Conservation (phyloP, 2,797 vertebrate species). For the Agapornis canus region DNA sequence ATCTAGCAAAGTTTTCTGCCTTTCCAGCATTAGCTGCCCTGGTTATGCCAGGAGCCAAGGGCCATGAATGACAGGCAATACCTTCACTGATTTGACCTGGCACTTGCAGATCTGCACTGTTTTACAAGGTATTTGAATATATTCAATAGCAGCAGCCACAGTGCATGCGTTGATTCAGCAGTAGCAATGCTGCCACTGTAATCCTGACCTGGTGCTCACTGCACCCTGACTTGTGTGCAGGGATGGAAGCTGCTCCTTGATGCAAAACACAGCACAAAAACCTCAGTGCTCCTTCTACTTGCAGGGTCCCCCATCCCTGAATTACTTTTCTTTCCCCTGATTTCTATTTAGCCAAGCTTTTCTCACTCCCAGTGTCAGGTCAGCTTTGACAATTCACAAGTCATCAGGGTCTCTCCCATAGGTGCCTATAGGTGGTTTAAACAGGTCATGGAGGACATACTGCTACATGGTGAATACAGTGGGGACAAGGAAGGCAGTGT, state of each 20-base stretch:
- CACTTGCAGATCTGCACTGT: not conserved
- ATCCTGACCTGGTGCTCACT: not conserved
- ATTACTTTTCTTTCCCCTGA: not conserved
- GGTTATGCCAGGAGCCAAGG: not conserved
- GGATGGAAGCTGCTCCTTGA: not conserved
- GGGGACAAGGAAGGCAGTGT: not conserved
- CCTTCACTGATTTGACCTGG: not conserved
- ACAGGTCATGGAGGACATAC: not conserved
- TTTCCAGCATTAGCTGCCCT: not conserved
- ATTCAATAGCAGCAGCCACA: not conserved
- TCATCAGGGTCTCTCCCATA: not conserved
- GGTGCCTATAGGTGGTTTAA: not conserved
- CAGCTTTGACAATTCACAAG: not conserved
- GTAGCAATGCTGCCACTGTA: not conserved
- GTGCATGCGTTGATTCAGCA: not conserved
- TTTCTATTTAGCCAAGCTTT: not conserved
- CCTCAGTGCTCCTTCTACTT: not conserved
- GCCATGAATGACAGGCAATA: rapidly evolving
- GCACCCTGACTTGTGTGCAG: not conserved
- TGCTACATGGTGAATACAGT: rapidly evolving
- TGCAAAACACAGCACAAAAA: not conserved
- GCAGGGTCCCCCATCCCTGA: not conserved
- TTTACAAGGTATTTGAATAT: not conserved
- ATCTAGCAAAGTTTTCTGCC: not conserved
- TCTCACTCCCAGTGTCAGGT: not conserved